Conservation (phyloP, 2,113 vertebrate genomes). For the Dunckerocampus dactyliophorus region DNA sequence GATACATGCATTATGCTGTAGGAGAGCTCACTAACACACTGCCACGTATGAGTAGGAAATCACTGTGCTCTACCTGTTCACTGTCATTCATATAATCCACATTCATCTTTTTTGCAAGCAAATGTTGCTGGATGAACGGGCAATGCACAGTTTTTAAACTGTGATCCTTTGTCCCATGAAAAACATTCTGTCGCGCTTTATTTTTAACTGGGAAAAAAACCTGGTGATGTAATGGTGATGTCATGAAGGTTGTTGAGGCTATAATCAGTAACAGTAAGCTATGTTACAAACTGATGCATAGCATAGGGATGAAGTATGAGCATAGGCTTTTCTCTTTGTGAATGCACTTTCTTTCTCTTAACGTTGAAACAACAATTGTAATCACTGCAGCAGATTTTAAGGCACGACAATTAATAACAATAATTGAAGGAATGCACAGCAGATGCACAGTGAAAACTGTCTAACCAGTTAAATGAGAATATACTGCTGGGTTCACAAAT, state of each 20-base stretch:
- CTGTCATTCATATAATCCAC: background rate
- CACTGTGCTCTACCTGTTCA: background rate
- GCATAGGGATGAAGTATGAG: conserved; percentile 2
- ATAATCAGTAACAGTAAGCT: conserved; percentile 1
- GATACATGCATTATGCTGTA: background rate
- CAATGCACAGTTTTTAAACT: background rate
- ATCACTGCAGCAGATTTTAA: background rate
- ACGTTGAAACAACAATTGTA: background rate
- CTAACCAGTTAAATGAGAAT: background rate
- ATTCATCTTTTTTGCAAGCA: background rate
- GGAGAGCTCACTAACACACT: background rate
- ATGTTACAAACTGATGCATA: background rate
- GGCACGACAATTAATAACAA: background rate
- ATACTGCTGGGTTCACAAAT: background rate
- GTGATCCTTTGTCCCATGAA: background rate
- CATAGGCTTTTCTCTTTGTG: background rate
- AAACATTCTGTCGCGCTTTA: background rate
- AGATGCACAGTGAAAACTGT: background rate
- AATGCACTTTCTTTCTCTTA: background rate
- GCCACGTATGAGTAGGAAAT: background rate
- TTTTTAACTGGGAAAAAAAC: background rate
- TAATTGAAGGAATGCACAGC: background rate
- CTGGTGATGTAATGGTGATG: background rate
- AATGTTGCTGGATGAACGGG: background rate
- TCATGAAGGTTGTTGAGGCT: background rate